phyloP scores from a whole-genome alignment of 2,888 invertebrate species.

The Idaea straminata region DNA sequence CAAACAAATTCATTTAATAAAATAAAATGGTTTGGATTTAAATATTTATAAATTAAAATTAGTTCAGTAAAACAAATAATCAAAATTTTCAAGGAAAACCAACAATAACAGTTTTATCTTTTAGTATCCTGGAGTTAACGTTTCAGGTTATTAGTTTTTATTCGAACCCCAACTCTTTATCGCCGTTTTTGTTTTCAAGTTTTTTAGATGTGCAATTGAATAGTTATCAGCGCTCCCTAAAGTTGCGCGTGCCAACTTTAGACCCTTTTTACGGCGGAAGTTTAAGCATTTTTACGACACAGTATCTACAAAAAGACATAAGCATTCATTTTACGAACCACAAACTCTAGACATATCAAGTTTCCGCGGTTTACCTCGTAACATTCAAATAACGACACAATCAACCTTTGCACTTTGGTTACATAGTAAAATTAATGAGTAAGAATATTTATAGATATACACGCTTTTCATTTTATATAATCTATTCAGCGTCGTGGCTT shows the following conservation, averaged over 20 bases:
- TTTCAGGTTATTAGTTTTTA: background rate
- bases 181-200: slow-evolving; percentile 8
- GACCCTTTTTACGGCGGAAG: slow-evolving; percentile 26
- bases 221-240: slow-evolving; percentile 19
- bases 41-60: slow-evolving; percentile 6
- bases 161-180: slow-evolving; percentile 2
- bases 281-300: slow-evolving; percentile 27
- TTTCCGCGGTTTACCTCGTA: slow-evolving; percentile 24
- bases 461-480: background rate
- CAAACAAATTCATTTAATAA: background rate
- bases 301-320: slow-evolving; percentile 25
- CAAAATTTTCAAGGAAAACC: slow-evolving; percentile 9
- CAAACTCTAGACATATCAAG: slow-evolving; percentile 27
- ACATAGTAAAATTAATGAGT: slow-evolving; percentile 7
- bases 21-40: slow-evolving; percentile 1
- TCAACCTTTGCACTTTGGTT: slow-evolving; percentile 17
- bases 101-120: background rate
- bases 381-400: slow-evolving; percentile 23
- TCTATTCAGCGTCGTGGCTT: background rate
- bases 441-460: background rate
- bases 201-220: slow-evolving; percentile 18
- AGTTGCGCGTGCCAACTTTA: slow-evolving; percentile 18
- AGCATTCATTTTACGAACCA: slow-evolving; percentile 29
- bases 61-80: background rate
- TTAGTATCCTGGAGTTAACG: background rate